These are phyloP conservation scores for Gymnobelideus leadbeateri DNA, from an alignment of 2,113 vertebrate species.

Conservation along the genomic window DNA sequence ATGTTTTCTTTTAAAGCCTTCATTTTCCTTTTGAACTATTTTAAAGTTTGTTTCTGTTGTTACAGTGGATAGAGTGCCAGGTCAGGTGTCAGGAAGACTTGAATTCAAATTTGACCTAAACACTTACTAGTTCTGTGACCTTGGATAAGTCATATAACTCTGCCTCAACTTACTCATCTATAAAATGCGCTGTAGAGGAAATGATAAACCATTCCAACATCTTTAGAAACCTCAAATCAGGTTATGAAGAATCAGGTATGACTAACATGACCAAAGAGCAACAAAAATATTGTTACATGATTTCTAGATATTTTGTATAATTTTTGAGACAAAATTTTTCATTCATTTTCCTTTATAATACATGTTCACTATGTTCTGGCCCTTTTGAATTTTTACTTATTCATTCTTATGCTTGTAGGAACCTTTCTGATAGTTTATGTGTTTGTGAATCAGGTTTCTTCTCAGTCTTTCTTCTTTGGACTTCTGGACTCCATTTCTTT, in stretches of 20 bases:
- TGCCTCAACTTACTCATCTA: neutral
- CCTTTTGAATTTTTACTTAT: neutral
- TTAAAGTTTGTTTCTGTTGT: too few relatives aligned
- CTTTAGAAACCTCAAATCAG: neutral
- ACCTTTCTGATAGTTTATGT: neutral
- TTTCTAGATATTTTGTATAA: neutral
- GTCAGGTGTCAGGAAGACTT: too few relatives aligned
- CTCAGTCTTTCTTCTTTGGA: neutral
- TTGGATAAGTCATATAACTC: too few relatives aligned
- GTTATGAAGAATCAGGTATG: neutral
- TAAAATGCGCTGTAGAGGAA: neutral
- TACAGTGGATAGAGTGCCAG: too few relatives aligned
- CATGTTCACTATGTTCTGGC: too few relatives aligned
- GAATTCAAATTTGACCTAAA: too few relatives aligned
- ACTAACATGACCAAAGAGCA: neutral
- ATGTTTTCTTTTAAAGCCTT: too few relatives aligned
- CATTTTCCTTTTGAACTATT: too few relatives aligned
- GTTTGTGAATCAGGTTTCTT: neutral
- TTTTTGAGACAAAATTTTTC: neutral
- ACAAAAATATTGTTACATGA: neutral
- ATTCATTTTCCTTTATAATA: neutral
- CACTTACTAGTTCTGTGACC: too few relatives aligned
- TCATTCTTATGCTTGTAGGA: neutral
- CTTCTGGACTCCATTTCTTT: neutral
- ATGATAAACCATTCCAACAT: neutral